Evolutionary conservation across 53 echinoderm and acorn worm species (phyloP).

Genomic region (Holothuria leucospilota): DNA sequence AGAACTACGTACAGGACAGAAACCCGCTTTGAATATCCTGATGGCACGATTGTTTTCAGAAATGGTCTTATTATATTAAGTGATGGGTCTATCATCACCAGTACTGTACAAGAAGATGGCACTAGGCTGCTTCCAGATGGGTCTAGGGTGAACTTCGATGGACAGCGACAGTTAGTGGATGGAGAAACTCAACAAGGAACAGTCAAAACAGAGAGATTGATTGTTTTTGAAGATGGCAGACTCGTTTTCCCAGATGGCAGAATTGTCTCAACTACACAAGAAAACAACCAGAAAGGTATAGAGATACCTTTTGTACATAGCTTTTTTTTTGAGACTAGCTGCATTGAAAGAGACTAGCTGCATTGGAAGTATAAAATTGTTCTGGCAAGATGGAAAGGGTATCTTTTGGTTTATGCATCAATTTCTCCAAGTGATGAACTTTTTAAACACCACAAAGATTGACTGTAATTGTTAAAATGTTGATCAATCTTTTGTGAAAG

Average conservation of each 20-base stretch:
- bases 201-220: conserved; percentile 6
- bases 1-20: conserved; percentile 25
- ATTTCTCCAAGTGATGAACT: no score
- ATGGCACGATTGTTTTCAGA: conserved; percentile 41
- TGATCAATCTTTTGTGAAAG: no score
- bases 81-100: conserved; percentile 36
- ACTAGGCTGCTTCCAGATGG: conserved; percentile 32
- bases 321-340: no score
- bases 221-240: conserved; percentile 30
- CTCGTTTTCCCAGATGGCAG: conserved; percentile 48
- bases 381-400: no score
- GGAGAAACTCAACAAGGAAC: neutral
- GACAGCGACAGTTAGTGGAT: neutral
- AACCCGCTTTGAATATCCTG: conserved; percentile 39
- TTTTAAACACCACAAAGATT: no score
- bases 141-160: neutral
- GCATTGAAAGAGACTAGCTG: no score
- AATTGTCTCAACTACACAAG: neutral
- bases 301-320: no score
- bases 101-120: neutral
- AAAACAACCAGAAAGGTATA: no score
- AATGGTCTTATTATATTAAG: conserved; percentile 21
- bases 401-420: no score
- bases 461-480: no score
- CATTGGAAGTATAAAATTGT: no score